Evolutionary conservation across 2,113 vertebrate species (phyloP), one percentile per base, ranked within the genome.

Genomic region (Erpornis zantholeuca): DNA sequence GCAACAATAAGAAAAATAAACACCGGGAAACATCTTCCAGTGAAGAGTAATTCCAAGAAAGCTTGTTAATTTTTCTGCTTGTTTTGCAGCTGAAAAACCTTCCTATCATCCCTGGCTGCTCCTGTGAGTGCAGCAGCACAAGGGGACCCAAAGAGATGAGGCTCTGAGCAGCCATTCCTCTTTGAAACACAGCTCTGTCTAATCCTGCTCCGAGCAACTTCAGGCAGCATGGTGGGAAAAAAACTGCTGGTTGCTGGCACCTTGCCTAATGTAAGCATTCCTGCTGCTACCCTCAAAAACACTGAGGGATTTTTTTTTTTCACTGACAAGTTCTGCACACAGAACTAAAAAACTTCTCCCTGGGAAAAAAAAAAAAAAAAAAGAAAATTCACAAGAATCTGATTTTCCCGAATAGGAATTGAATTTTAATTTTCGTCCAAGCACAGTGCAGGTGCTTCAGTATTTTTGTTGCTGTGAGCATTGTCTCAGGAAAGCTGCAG

Each of bases 231-330:
- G 91, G 94, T 94, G 91, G 72, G 94, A 92, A 93, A 90, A 95
- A 94, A 90, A 11, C 87, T 60, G 94, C 83, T 94, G 95, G 91
- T 68, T 91, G 80, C 95, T 96, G 96, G 95, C 95, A 92, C 88
- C 96, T 93, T 92, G 95, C 94, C 95, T 94, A 95, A 93, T 95
- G 79, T 20, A 71, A 92, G 82, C 88, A 38, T 77, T 93, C 92
- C 92, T 88, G 94, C 95, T 97, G 96, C 28, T 96, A 88, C 82
- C 80, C 94, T 96, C 90, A 96, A 86, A 96, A 92, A 81, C 82
- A 61, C 31, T 0, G 4, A 86, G 64, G 50, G 28, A 3, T 77
- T 90, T 86, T 38, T 90, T 86, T 38, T 88, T 92, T 69, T 69
- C 82, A 81, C 76, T 40, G 92, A 49, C 65, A 75, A 92, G 80